Percentiles rank a stretch among this genome's conserved stretches.
Conservation (phyloP, 1,140 invertebrate species). For the Hypsibius dujardini region DNA sequence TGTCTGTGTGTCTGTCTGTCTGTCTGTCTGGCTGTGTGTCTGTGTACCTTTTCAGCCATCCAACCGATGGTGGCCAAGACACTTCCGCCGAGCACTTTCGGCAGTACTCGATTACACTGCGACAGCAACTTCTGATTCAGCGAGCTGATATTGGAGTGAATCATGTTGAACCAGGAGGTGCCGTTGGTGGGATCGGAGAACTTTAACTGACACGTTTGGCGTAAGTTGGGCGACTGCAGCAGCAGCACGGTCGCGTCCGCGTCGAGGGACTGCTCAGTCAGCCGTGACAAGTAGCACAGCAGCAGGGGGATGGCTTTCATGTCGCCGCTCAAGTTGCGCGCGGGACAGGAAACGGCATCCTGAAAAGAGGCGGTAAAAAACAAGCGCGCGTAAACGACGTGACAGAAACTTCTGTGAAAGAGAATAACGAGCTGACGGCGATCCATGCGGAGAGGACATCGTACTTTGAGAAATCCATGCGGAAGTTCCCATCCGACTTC, state of each 20-base stretch:
- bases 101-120: slow-evolving; percentile 41
- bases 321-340: slow-evolving; percentile 42
- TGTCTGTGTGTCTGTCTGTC: no score
- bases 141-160: slow-evolving; percentile 59
- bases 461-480: slow-evolving; percentile 27
- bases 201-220: slow-evolving; percentile 61
- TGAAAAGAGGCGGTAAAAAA: not conserved
- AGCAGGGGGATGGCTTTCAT: slow-evolving; percentile 70
- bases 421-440: slow-evolving; percentile 22
- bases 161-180: slow-evolving; percentile 73
- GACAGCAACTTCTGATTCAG: slow-evolving; percentile 32
- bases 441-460: slow-evolving; percentile 27
- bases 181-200: slow-evolving; percentile 33
- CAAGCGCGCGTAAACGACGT: no score
- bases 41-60: slow-evolving; percentile 46
- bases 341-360: slow-evolving; percentile 15
- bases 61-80: slow-evolving; percentile 75
- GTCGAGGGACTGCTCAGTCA: not conserved
- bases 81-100: slow-evolving; percentile 49
- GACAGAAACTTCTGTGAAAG: not conserved
- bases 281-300: slow-evolving; percentile 59
- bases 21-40: no score
- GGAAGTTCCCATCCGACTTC: slow-evolving; percentile 68
- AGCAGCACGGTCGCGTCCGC: not conserved
- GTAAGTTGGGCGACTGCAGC: slow-evolving; percentile 48